Base-by-base conservation (phyloP, 1,140 invertebrate genomes). In the Platyura marginata region DNA sequence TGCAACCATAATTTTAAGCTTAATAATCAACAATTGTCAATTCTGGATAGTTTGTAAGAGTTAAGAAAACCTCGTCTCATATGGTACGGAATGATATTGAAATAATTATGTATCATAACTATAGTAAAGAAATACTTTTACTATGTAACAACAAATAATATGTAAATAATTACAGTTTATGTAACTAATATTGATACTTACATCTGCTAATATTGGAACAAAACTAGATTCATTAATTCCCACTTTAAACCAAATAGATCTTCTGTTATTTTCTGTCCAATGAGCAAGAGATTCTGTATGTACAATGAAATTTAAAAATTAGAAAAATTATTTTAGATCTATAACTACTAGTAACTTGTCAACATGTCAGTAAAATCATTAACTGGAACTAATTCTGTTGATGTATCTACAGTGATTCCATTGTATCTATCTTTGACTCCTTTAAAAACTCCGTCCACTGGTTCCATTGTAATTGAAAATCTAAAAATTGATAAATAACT, bases 171-270 rank as follows among this genome's bases (percentile, higher is more conserved):
- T n/a, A n/a, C n/a, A n/a, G n/a, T n/a, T n/a, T n/a, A n/a, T n/a
- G n/a, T n/a, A n/a, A n/a, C n/a, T n/a, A n/a, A n/a, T n/a, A n/a
- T n/a, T 15, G 25, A 36, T 19, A 23, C 46, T 64, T 64, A 79
- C 77, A 59, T 79, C 71, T 1, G 75, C 71, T 46, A 91, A 64
- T 46, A 81, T 57, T 25, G 87, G 84, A 40, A 92, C 72, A 74
- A 84, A 84, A 10, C 72, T 69, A 5, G 75, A 67, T 50, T 88
- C 70, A 36, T 70, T 59, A 29, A 76, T 64, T 51, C 72, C 55
- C 3, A 91, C 74, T 56, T 76, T 77, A 54, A 91, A 88, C 88
- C 88, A 93, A 43, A 91, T 72, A 21, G 77, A 76, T 47, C 83
- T 66, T 51, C 72, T 72, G 20, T 74, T 72, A 15, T 71, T 63